Evolutionary conservation across 2,888 invertebrate species (phyloP), one percentile per base, ranked within the genome.

Genomic region (Alcis repandata): DNA sequence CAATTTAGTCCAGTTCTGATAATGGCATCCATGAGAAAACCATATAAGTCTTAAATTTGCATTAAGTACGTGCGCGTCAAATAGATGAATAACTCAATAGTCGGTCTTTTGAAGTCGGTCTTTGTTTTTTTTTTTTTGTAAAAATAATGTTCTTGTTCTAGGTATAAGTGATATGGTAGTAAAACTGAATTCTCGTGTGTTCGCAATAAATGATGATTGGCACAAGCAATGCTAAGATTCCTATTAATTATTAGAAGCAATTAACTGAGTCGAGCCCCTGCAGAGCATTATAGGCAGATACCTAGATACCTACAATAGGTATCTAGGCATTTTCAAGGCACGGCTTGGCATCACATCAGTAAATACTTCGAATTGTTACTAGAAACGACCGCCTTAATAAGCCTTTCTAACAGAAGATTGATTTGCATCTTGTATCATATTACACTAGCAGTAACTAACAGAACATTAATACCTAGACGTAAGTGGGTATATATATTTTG

Each of bases 341-440:
- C 17, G 7, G 33, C 40, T 53, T 45, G 40, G 22, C 46, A 56
- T 22, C 27, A 38, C 32, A 46, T 11, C 13, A 45, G n/a, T 38
- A 32, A 15, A 43, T 59, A 33, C 7, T 43, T 59, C 43, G 38
- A 57, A 40, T 56, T 49, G 49, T 60, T 51, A 19, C 56, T 60
- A 59, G 51, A 40, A 60, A 51, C 56, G 11, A 48, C 36, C 41
- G 36, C 40, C 43, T 57, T 54, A 60, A 59, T 65, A 46, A 56
- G 38, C 51, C 49, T 60, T 60, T 61, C 41, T 52, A 57, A 41
- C 56, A 49, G 45, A 20, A 54, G 33, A 61, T 66, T 57, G 65
- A 61, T 66, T 66, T 54, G 65, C 60, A 60, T 65, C 60, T 51
- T n/a, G 57, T 60, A 51, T 60, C 60, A 19, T 32, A 17, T 65